Conservation (phyloP, 2,888 invertebrate genomes). For the Proisotoma minuta region DNA sequence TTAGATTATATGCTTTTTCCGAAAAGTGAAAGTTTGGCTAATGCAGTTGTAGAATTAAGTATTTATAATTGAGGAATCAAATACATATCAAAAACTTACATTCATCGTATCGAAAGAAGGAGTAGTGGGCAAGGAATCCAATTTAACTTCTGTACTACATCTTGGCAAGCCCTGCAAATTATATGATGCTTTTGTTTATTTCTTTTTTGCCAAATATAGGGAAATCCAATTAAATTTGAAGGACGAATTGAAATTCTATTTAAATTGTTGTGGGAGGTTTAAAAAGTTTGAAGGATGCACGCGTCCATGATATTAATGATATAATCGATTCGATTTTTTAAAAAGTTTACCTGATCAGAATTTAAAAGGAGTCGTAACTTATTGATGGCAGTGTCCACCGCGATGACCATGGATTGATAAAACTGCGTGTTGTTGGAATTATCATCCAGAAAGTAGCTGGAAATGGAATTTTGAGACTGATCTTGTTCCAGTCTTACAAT, state of each 20-base stretch:
- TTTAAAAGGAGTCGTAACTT: constrained; percentile 18
- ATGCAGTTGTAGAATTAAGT: too few species aligned
- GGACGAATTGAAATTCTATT: too few species aligned
- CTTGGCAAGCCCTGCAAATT: constrained; percentile 17
- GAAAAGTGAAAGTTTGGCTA: too few species aligned
- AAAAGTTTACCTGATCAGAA: constrained; percentile 24
- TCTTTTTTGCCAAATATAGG: too few species aligned
- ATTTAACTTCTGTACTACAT: constrained; percentile 24
- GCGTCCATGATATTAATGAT: not conserved
- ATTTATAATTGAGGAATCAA: too few species aligned
- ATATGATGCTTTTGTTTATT: too few species aligned
- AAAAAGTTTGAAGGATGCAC: not conserved
- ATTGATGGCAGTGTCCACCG: constrained; percentile 9
- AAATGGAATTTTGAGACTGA: not conserved
- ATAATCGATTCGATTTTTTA: not conserved
- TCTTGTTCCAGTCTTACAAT: constrained; percentile 4
- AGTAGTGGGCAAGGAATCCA: constrained; percentile 28
- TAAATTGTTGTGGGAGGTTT: too few species aligned
- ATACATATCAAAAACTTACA: too few species aligned
- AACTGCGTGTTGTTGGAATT: constrained; percentile 6
- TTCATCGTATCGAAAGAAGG: constrained; percentile 20
- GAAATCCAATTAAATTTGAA: too few species aligned
- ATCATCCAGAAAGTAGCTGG: not conserved
- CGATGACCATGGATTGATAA: constrained; percentile 21
- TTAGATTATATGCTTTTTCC: too few species aligned